phyloP scores from a whole-genome alignment of 2,797 vertebrate species.

The Poliocrania exsul region DNA sequence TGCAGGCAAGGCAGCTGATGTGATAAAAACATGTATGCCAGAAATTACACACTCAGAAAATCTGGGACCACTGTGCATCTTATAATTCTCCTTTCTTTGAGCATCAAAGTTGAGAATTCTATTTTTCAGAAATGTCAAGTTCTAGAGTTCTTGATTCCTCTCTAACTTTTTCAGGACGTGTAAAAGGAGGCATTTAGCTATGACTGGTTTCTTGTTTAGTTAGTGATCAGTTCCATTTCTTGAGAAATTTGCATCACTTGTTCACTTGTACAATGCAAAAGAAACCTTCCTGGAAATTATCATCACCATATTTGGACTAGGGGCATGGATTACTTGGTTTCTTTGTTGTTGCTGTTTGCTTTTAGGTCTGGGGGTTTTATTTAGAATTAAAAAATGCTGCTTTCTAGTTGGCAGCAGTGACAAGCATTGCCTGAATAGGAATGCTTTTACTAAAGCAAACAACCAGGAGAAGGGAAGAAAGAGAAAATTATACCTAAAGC shows the following conservation, averaged over 20 bases:
- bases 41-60: not conserved
- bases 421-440: not conserved
- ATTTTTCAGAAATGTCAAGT: not conserved
- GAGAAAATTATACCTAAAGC: not conserved
- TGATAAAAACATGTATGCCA: not conserved
- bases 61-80: not conserved
- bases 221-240: not conserved
- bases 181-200: not conserved
- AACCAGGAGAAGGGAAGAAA: fast-evolving
- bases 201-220: not conserved
- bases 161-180: not conserved
- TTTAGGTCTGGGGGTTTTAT: not conserved
- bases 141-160: not conserved
- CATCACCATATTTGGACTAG: not conserved
- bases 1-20: not conserved
- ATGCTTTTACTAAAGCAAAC: not conserved
- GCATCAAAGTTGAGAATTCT: not conserved
- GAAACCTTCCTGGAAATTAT: not conserved
- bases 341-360: not conserved
- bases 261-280: not conserved
- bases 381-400: not conserved
- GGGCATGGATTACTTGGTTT: not conserved
- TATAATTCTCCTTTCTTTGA: not conserved
- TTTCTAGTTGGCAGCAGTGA: not conserved
- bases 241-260: not conserved